These are phyloP conservation scores for Lagorchestes hirsutus DNA, from an alignment of 2,797 vertebrate species.

Conservation along the genomic window DNA sequence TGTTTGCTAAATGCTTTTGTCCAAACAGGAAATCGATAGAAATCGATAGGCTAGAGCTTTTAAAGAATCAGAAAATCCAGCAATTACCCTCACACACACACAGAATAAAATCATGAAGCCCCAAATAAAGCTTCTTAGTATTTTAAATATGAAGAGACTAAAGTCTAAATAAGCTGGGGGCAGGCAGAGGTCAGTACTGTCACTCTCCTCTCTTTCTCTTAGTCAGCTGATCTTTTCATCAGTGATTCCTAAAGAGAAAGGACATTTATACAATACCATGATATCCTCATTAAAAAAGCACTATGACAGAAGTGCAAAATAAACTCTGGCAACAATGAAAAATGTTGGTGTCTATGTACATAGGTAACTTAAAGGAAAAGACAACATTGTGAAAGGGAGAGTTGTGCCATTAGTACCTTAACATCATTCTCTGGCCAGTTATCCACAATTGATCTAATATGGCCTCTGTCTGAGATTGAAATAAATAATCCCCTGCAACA, in stretches of 20 bases:
- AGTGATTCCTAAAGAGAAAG: neutral
- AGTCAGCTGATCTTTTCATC: neutral
- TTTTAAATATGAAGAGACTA: neutral
- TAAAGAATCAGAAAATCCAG: neutral
- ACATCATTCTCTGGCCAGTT: slow-evolving; percentile 98
- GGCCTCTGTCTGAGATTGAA: slow-evolving; percentile 96
- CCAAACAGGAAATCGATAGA: neutral
- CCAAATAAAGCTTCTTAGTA: neutral
- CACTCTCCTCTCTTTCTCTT: slow-evolving; percentile 30
- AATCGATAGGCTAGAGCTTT: neutral
- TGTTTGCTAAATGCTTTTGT: neutral
- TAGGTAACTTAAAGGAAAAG: slow-evolving; percentile 65
- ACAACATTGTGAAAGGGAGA: slow-evolving; percentile 62
- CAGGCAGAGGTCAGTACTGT: neutral
- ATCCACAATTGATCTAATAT: slow-evolving; percentile 95
- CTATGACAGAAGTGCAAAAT: slow-evolving; percentile 47
- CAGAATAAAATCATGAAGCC: neutral
- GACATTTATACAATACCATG: neutral
- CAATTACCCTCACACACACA: neutral
- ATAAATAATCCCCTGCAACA: slow-evolving; percentile 95
- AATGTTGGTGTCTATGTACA: slow-evolving; percentile 55
- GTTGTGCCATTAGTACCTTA: slow-evolving; percentile 86
- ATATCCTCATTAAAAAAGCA: slow-evolving; percentile 51
- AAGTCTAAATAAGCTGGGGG: neutral
- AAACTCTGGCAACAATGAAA: slow-evolving; percentile 63